Percentiles rank a stretch among this genome's conserved stretches.
Conservation (phyloP, 2,797 vertebrate species). For the Gypaetus barbatus region DNA sequence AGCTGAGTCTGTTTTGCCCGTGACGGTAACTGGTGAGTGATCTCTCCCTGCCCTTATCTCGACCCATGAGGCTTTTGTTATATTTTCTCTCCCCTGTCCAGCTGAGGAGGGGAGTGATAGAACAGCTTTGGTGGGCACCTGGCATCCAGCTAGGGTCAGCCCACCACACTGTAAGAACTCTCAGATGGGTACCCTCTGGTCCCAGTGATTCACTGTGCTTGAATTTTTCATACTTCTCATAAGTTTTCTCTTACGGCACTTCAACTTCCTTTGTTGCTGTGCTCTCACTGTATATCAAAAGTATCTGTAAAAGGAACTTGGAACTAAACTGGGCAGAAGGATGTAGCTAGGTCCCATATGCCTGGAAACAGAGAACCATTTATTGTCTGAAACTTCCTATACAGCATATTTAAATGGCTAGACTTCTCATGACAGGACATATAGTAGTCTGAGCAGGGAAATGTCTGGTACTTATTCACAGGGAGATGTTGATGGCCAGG, state of each 20-base stretch:
- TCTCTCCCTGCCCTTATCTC: no score
- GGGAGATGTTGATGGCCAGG: background rate
- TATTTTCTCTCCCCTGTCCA: no score
- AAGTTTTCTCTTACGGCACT: background rate
- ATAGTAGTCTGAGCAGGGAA: background rate
- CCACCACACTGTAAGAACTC: background rate
- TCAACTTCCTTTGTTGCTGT: background rate
- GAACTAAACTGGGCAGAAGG: background rate
- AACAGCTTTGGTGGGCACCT: no score
- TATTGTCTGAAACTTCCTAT: background rate
- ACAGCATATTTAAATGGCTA: background rate
- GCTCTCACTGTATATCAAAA: background rate
- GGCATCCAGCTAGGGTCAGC: no score
- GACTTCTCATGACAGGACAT: background rate
- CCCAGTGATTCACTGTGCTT: background rate
- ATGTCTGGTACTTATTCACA: background rate
- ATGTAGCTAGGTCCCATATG: background rate
- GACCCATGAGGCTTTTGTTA: no score
- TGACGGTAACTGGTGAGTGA: no score
- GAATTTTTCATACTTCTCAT: background rate
- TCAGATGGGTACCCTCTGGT: background rate
- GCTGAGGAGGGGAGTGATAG: no score
- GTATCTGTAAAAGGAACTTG: background rate
- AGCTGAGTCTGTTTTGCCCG: no score
- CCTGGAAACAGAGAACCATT: background rate